These are phyloP conservation scores for Melinopterus prodromus DNA, from an alignment of 2,888 invertebrate genomes.

Conservation along the genomic window DNA sequence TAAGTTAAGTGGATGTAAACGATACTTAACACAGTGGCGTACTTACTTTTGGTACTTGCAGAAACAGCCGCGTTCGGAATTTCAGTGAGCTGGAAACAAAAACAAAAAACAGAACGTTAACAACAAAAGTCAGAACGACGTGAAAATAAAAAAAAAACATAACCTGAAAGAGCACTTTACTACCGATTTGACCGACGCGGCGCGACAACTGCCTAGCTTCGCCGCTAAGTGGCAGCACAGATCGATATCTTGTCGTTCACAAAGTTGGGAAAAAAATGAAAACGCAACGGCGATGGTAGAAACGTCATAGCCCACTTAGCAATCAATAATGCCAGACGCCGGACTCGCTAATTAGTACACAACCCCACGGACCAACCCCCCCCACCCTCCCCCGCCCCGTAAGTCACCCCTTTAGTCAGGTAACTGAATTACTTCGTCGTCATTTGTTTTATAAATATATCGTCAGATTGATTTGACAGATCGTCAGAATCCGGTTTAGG, in stretches of 20 bases:
- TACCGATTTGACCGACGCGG: background rate
- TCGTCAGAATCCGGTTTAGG: background rate
- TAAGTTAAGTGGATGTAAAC: no score
- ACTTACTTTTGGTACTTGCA: slow-evolving; percentile 4
- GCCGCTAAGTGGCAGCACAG: slow-evolving; percentile 4
- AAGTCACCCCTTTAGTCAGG: background rate
- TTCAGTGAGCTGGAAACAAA: background rate
- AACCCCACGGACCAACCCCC: background rate
- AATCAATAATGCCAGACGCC: background rate
- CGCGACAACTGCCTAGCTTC: background rate
- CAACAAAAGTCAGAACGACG: background rate
- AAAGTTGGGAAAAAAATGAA: background rate
- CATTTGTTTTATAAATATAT: background rate
- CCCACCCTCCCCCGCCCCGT: background rate
- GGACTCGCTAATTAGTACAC: background rate
- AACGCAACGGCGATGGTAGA: background rate
- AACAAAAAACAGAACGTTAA: background rate
- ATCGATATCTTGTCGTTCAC: background rate
- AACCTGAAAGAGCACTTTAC: background rate
- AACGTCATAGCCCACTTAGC: background rate
- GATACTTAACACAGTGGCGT: no score
- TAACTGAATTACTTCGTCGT: background rate
- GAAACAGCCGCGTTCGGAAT: background rate
- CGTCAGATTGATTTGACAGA: background rate
- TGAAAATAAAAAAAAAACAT: background rate